Evolutionary conservation across 2,113 vertebrate species (phyloP), one percentile per base, ranked within the genome.

Genomic region (Percopsis transmontana): DNA sequence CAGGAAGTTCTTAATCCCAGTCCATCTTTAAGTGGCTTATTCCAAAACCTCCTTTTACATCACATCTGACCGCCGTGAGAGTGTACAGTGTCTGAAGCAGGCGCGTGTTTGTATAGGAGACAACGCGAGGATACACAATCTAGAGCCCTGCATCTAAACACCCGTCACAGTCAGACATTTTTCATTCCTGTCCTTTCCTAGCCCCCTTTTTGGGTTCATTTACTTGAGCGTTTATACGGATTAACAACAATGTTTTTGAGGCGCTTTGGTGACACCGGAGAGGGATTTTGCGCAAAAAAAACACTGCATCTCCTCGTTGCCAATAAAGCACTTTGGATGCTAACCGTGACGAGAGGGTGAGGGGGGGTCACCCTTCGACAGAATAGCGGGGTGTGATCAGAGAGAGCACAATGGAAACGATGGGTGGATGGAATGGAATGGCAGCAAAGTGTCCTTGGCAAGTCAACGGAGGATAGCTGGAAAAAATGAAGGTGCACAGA

Each of bases 81-180:
- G 73, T 57, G 57, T 0, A 2, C 38, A 41, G 63, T 21, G 62
- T 67, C 69, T 69, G 56, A 51, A 75, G 61, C 58, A 63, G 50
- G 68, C 52, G 3, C 69, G 68, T 84, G 78, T 83, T 82, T 83
- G 80, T 63, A 71, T 33, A 33, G n/a, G 69, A 78, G 68, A 47
- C 52, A 73, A 70, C 55, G 71, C 68, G 68, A 72, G 48, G 76
- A 64, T 63, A 75, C 66, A 68, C 73, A 82, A 70, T 41, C 61
- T 73, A 68, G 64, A 80, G 8, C 47, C 52, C 24, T 1, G 23
- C 62, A 42, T 77, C 52, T 65, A 82, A 83, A 77, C 74, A 80
- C 47, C n/a, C 3, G 13, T 40, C 65, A 67, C 69, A 60, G 74
- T 74, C 55, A 23, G 9, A 72, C 58, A 19, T 57, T 80, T 66